These are phyloP conservation scores for Diorhabda sublineata DNA, from an alignment of 1,140 invertebrate species.

Conservation along the genomic window DNA sequence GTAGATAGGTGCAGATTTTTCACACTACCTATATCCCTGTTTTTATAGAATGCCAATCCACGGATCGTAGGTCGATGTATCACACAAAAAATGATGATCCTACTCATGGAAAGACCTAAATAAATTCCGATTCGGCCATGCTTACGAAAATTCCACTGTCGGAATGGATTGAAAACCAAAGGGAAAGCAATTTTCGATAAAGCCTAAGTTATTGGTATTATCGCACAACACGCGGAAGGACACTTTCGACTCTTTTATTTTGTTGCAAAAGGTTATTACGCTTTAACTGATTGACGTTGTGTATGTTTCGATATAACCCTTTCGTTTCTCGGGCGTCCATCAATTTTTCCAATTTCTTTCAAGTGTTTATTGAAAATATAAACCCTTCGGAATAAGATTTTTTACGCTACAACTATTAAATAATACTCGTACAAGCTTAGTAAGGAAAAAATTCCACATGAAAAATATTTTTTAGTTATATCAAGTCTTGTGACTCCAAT, in stretches of 20 bases:
- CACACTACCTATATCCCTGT: conserved; percentile 11
- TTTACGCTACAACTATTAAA: too few relatives aligned
- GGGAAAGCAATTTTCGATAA: conserved; percentile 10
- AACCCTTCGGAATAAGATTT: not conserved
- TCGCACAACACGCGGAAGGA: not conserved
- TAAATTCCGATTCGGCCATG: conserved; percentile 8
- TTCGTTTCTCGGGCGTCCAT: not conserved
- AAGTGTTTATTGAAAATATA: not conserved
- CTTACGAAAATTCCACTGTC: not conserved
- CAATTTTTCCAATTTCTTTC: not conserved
- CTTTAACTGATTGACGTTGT: not conserved
- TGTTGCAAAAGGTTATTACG: not conserved
- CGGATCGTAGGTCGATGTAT: conserved; percentile 10
- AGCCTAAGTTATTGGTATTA: conserved; percentile 12
- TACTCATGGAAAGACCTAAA: conserved; percentile 4
- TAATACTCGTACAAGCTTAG: too few relatives aligned
- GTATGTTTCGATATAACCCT: not conserved
- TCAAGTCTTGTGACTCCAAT: too few relatives aligned
- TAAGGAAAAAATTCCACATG: too few relatives aligned
- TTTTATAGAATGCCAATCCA: conserved; percentile 7
- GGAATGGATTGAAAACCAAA: conserved; percentile 8
- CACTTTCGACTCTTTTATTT: conserved; percentile 4
- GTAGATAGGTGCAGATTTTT: conserved; percentile 13
- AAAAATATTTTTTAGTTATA: too few relatives aligned
- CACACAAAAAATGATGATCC: conserved; percentile 14